phyloP scores from a whole-genome alignment of 2,888 invertebrate genomes.

The Acronicta aceris region DNA sequence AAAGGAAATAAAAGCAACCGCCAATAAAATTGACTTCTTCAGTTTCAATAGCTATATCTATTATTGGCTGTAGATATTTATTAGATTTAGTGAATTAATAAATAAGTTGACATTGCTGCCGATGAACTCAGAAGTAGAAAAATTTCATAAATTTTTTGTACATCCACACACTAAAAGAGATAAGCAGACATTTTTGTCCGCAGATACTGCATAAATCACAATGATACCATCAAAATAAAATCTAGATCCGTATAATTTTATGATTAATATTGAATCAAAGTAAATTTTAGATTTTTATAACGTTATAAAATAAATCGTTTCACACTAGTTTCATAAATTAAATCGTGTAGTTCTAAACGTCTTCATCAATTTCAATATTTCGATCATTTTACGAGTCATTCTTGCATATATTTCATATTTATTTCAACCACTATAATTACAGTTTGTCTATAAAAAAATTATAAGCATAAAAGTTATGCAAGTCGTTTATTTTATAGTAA shows the following conservation, averaged over 20 bases:
- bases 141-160: neutral
- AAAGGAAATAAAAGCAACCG: neutral
- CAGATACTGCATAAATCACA: slow-evolving; percentile 12
- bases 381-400: slow-evolving; percentile 36
- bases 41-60: no score
- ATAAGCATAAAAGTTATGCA: slow-evolving; percentile 16
- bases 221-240: slow-evolving; percentile 12
- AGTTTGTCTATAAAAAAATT: slow-evolving; percentile 22
- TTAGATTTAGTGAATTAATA: neutral
- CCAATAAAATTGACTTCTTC: no score
- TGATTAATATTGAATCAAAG: slow-evolving; percentile 13
- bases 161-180: neutral
- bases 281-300: slow-evolving; percentile 20
- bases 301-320: slow-evolving; percentile 34
- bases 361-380: slow-evolving; percentile 40
- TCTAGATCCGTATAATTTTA: slow-evolving; percentile 13
- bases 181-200: neutral
- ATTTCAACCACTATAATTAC: slow-evolving; percentile 36
- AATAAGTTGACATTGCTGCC: neutral
- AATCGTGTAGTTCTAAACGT: slow-evolving; percentile 21
- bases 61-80: neutral
- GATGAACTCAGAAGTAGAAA: neutral
- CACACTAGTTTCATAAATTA: slow-evolving; percentile 34
- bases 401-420: slow-evolving; percentile 34
- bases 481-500: slow-evolving; percentile 20